phyloP scores from a whole-genome alignment of 2,888 invertebrate genomes.

The Siphonodentalium dalli region DNA sequence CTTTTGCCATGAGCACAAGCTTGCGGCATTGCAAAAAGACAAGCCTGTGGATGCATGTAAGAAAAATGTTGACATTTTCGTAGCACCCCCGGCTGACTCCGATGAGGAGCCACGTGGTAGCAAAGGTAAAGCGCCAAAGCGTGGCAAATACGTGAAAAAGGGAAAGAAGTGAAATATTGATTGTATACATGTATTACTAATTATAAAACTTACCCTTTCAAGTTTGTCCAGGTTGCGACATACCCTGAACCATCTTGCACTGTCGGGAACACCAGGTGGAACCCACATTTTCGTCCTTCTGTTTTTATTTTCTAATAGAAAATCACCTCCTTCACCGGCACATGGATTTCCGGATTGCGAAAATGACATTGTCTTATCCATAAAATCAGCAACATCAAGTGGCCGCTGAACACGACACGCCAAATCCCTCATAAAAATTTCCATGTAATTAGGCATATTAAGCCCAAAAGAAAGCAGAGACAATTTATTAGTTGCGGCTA shows the following conservation, averaged over 20 bases:
- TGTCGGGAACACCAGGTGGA: constrained; percentile 7
- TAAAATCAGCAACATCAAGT: background rate
- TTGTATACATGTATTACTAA: too few relatives aligned
- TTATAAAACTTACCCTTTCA: constrained; percentile 11
- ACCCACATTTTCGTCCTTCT: constrained; percentile 1
- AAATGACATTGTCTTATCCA: constrained; percentile 2
- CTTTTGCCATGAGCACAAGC: too few relatives aligned
- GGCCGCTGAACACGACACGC: constrained; percentile 1
- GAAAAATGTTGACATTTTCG: too few relatives aligned
- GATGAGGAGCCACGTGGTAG: too few relatives aligned
- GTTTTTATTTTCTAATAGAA: constrained; percentile 10
- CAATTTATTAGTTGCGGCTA: background rate
- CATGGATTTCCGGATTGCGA: constrained; percentile 4
- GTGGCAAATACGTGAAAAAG: too few relatives aligned
- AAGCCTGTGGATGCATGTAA: too few relatives aligned
- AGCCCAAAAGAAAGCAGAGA: constrained; percentile 4
- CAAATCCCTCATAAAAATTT: background rate
- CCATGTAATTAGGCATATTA: constrained; percentile 14
- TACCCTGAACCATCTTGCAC: constrained; percentile 4
- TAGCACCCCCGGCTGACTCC: too few relatives aligned
- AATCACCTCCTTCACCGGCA: constrained; percentile 15
- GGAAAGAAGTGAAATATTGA: too few relatives aligned
- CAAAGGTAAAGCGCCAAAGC: too few relatives aligned
- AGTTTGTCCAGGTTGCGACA: constrained; percentile 10
- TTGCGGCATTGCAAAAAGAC: too few relatives aligned